phyloP scores from a whole-genome alignment of 2,797 vertebrate genomes.

The Myotis planiceps region DNA sequence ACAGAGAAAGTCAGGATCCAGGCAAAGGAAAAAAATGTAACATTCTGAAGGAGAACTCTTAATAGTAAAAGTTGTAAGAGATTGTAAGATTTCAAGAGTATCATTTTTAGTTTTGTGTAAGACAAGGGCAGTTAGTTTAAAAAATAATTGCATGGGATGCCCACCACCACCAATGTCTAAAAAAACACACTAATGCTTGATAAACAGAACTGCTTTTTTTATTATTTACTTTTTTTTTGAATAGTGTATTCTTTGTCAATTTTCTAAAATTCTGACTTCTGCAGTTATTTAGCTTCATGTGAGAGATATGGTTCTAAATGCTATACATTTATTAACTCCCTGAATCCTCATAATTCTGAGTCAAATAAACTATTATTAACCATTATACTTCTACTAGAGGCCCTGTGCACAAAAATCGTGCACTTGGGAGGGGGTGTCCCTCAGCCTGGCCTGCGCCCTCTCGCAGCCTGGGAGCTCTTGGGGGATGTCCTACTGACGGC shows the following conservation, averaged over 20 bases:
- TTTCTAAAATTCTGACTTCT: neutral
- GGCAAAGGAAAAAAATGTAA: slow-evolving; percentile 81
- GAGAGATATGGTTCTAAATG: neutral
- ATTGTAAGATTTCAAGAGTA: neutral
- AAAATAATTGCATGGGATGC: neutral
- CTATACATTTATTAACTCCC: neutral
- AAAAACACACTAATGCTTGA: neutral
- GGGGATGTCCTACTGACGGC: too few species aligned
- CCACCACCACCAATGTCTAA: neutral
- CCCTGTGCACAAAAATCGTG: too few species aligned
- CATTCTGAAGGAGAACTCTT: slow-evolving; percentile 85
- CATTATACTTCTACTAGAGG: neutral
- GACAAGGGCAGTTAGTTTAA: neutral
- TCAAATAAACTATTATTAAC: neutral
- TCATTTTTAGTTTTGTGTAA: slow-evolving; percentile 18
- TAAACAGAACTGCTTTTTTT: neutral
- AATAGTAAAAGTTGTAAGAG: slow-evolving; percentile 61
- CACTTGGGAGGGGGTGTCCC: too few species aligned
- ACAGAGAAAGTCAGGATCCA: slow-evolving; percentile 67
- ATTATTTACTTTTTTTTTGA: neutral
- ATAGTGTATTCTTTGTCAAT: neutral
- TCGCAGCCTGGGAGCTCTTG: too few species aligned
- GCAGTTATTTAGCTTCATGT: neutral
- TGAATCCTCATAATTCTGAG: neutral
- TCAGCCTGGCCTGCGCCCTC: too few species aligned